phyloP scores from a whole-genome alignment of 2,113 vertebrate species.

The Tachycineta bicolor region DNA sequence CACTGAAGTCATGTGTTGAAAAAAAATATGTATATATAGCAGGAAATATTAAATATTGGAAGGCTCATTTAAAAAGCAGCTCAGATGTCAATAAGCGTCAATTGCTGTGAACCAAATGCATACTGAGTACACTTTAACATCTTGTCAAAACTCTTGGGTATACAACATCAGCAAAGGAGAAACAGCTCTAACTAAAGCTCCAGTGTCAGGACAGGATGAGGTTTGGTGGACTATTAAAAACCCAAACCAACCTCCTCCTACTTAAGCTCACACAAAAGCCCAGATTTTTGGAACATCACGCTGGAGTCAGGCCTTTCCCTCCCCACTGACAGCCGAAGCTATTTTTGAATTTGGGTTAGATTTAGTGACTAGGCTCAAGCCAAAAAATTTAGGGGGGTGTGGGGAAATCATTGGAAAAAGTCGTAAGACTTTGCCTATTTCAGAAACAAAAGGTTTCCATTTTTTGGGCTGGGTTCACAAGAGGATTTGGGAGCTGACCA shows the following conservation, averaged over 20 bases:
- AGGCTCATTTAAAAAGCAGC: background rate
- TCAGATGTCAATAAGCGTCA: background rate
- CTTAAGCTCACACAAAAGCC: conserved; percentile 25
- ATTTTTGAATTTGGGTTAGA: conserved; percentile 51
- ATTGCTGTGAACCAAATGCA: background rate
- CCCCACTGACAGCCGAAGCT: conserved; percentile 2
- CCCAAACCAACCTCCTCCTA: background rate
- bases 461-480: background rate
- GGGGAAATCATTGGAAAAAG: background rate
- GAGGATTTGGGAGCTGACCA: conserved; percentile 12
- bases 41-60: background rate
- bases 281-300: background rate
- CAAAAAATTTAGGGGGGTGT: background rate
- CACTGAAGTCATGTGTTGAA: background rate
- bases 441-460: conserved; percentile 49
- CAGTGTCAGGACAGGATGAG: background rate
- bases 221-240: conserved; percentile 16
- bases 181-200: background rate
- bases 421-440: background rate
- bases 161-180: background rate
- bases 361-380: conserved; percentile 11
- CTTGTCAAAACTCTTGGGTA: conserved; percentile 11
- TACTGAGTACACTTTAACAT: background rate
- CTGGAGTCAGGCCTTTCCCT: background rate
- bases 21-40: background rate